Evolutionary conservation across 92 coral and sea anemone genomes (phyloP).

Genomic region (Montipora capitata): DNA sequence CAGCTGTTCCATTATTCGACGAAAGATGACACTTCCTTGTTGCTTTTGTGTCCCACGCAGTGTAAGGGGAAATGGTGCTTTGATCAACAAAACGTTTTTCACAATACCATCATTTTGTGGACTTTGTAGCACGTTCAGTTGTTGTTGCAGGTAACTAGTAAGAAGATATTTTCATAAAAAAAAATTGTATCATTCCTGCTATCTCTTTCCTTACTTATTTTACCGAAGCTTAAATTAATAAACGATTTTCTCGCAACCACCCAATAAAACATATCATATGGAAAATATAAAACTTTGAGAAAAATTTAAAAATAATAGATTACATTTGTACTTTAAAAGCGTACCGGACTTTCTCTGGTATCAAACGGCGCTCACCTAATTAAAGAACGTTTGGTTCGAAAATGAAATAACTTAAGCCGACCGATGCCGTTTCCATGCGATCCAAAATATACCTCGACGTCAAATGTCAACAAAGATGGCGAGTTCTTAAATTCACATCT

Average conservation of each 20-base stretch:
- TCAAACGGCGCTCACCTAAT: not conserved
- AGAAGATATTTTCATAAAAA: not conserved
- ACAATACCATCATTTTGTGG: too few species aligned
- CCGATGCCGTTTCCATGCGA: slow-evolving; percentile 15
- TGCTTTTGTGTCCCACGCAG: not conserved
- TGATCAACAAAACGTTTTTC: not conserved
- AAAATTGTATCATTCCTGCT: not conserved
- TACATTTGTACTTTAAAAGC: not conserved
- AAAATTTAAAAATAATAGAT: slow-evolving; percentile 40
- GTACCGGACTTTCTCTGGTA: not conserved
- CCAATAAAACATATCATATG: not conserved
- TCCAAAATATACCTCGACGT: slow-evolving; percentile 11
- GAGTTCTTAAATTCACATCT: slow-evolving; percentile 2
- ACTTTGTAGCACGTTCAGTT: too few species aligned
- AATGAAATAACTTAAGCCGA: slow-evolving; percentile 13
- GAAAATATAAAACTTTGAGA: not conserved
- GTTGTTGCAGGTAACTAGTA: too few species aligned
- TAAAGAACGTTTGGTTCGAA: slow-evolving; percentile 6
- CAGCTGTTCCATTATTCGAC: not conserved
- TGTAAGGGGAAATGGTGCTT: not conserved
- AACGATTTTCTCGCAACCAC: not conserved
- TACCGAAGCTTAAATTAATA: not conserved
- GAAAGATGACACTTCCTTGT: not conserved
- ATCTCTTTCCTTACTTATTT: not conserved
- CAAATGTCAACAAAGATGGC: not conserved